A percentile compares a stretch with the other conserved stretches of the same genome.
Evolutionary conservation across 2,888 invertebrate species (phyloP).

Genomic region (Beris morrisii): DNA sequence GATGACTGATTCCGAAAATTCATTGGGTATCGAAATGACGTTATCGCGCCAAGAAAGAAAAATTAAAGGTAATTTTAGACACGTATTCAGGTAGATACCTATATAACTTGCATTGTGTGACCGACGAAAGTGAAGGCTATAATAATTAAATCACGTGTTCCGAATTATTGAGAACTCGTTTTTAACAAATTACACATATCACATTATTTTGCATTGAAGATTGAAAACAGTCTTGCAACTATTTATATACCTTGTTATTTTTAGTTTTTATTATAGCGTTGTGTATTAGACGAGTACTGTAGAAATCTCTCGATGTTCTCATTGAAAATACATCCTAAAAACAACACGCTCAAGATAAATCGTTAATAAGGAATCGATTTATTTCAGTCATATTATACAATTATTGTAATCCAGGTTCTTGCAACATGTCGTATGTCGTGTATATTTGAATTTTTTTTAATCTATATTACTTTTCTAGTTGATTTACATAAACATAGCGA

Average conservation of each 20-base stretch:
- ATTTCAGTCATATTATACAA: no score
- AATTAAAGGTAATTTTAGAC: slow-evolving; percentile 13
- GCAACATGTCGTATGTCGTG: no score
- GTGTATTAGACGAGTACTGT: background rate
- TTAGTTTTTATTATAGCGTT: background rate
- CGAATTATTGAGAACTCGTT: background rate
- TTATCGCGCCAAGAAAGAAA: slow-evolving; percentile 27
- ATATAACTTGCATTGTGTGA: background rate
- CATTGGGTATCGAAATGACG: slow-evolving; percentile 31
- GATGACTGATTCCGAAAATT: slow-evolving; percentile 33
- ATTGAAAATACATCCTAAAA: no score
- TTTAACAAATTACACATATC: background rate
- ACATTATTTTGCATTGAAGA: no score
- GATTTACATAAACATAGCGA: no score
- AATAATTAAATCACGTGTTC: background rate
- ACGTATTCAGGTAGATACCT: background rate
- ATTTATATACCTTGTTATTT: slow-evolving; percentile 4
- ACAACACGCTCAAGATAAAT: no score
- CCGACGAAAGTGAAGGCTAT: background rate
- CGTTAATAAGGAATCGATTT: no score
- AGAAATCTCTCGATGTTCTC: background rate
- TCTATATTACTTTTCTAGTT: no score
- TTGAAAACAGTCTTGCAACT: background rate
- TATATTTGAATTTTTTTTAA: no score
- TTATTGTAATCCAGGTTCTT: no score